Evolutionary conservation across 2,888 invertebrate species (phyloP), one percentile per base, ranked within the genome.

Genomic region (Acleris laterana): DNA sequence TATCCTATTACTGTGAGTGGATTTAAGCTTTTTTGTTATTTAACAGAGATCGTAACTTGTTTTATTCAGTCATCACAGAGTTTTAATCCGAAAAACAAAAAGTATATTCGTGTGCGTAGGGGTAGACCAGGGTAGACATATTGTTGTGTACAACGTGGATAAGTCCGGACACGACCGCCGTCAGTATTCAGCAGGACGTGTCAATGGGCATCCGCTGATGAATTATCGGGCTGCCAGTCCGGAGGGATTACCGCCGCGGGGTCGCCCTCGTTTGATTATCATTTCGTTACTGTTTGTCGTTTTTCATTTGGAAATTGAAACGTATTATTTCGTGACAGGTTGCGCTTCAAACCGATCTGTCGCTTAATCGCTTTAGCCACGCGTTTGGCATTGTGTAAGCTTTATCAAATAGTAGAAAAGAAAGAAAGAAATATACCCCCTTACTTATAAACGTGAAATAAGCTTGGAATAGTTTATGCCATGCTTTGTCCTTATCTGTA

Each of bases 141-240:
- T 57, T 69, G 63, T 71, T 70, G 73, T 66, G 72, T 70, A 71
- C 69, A 69, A 70, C 71, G 73, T 70, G 72, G 71, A 72, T 72
- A 73, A 69, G 71, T 74, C 77, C 73, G 71, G 73, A 70, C 72
- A 67, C 72, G 73, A 72, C 74, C 75, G 72, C 72, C 75, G 77
- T 74, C 77, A 77, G 76, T 76, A 75, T 77, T 78, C 76, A 75
- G 74, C 73, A 74, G 71, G 72, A 73, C 75, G 72, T 75, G 77
- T 78, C 76, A 79, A 77, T 78, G 74, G 74, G 73, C 73, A 72
- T 71, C 69, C 69, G 75, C 69, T 78, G 76, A 80, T 79, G 72
- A 78, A 79, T 78, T 77, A 72, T 72, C 72, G 71, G 71, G 65
- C 64, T 59, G 64, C 64, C 65, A 69, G 69, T 68, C 70, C 70